Conservation (phyloP, 30 jellyfish, hydroid and myxozoan species). For the Rhopilema esculentum region DNA sequence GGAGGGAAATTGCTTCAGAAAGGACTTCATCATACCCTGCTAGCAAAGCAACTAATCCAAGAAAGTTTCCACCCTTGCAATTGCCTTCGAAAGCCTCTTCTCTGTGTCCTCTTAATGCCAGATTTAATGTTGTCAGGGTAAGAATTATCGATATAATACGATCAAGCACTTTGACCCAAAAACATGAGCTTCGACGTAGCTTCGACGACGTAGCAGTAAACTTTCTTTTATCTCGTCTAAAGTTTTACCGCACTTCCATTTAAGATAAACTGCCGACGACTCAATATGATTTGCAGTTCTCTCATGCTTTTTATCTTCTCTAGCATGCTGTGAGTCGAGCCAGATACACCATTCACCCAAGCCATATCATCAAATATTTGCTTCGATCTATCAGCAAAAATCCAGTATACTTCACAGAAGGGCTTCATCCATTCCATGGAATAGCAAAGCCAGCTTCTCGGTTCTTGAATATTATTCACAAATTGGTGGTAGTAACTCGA, state of each 20-base stretch:
- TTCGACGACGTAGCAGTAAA: background rate
- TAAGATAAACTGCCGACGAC: slow-evolving; percentile 20
- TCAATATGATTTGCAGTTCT: slow-evolving; percentile 32
- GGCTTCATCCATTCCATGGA: slow-evolving; percentile 39
- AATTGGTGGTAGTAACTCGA: slow-evolving; percentile 33
- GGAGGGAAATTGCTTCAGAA: slow-evolving; percentile 48
- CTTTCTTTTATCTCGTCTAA: background rate
- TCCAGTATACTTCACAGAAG: slow-evolving; percentile 45
- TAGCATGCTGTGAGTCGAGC: slow-evolving; percentile 11
- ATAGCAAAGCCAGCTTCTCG: slow-evolving; percentile 49
- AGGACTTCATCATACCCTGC: slow-evolving; percentile 54
- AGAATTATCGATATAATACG: slow-evolving; percentile 40
- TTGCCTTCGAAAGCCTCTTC: slow-evolving; percentile 31
- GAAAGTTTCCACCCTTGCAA: slow-evolving; percentile 65
- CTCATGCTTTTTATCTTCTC: slow-evolving; percentile 41
- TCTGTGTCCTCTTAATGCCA: slow-evolving; percentile 39
- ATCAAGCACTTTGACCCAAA: slow-evolving; percentile 57
- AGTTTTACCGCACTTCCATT: slow-evolving; percentile 35
- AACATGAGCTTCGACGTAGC: slow-evolving; percentile 20
- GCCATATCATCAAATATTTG: slow-evolving; percentile 24
- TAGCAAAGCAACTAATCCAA: slow-evolving; percentile 47
- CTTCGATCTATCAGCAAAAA: slow-evolving; percentile 38
- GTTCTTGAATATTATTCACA: slow-evolving; percentile 34
- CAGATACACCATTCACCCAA: slow-evolving; percentile 22
- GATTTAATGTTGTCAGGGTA: slow-evolving; percentile 32